phyloP scores from a whole-genome alignment of 1,140 invertebrate genomes.

The Diplogasteroides magnus region DNA sequence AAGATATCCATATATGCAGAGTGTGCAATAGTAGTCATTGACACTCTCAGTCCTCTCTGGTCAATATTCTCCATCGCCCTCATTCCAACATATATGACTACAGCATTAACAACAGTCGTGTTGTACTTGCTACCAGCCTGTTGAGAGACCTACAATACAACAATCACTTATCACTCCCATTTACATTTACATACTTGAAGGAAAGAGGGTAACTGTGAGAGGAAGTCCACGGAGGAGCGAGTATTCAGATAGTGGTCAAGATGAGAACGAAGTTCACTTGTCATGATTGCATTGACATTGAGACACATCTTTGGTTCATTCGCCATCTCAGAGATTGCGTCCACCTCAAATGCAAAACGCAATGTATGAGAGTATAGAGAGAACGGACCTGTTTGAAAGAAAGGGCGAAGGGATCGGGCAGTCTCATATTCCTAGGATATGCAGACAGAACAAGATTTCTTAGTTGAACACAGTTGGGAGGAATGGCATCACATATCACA shows the following conservation, averaged over 20 bases:
- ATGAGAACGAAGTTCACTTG: conserved; percentile 62
- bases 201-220: conserved; percentile 81
- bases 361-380: conserved; percentile 12
- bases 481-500: conserved; percentile 97
- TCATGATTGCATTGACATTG: conserved; percentile 63
- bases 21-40: conserved; percentile 85
- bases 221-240: conserved; percentile 86
- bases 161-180: too few relatives aligned
- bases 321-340: conserved; percentile 78
- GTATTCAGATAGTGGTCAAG: conserved; percentile 92
- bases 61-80: conserved; percentile 74
- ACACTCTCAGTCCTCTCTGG: conserved; percentile 71
- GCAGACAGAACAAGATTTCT: conserved; percentile 93
- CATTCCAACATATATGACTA: conserved; percentile 93
- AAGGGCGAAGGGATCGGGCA: conserved; percentile 95
- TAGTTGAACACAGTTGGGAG: conserved; percentile 98
- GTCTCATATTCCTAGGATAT: conserved; percentile 90
- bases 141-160: conserved; percentile 62
- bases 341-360: conserved; percentile 67
- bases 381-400: conserved; percentile 60
- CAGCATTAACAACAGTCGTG: conserved; percentile 88
- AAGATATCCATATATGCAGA: conserved; percentile 99
- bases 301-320: conserved; percentile 77
- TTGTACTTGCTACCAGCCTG: conserved; percentile 77
- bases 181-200: conserved; percentile 73